phyloP scores from a whole-genome alignment of 2,888 invertebrate species.

The Drosophila fulvimacula region DNA sequence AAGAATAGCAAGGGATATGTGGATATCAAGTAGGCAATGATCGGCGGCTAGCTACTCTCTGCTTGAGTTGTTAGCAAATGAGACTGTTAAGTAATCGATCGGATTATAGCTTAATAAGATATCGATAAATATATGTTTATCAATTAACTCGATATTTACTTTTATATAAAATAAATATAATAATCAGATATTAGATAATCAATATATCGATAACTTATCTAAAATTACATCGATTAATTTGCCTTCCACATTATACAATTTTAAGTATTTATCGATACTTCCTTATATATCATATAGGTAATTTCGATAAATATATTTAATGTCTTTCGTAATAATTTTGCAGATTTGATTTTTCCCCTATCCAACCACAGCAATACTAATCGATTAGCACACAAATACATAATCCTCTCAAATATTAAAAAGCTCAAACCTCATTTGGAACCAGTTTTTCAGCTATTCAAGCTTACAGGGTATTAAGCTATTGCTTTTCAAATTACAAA shows the following conservation, averaged over 20 bases:
- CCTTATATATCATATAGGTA: neutral
- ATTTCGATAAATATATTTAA: neutral
- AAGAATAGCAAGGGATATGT: neutral
- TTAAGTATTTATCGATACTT: neutral
- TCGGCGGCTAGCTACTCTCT: neutral
- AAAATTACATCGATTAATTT: no score
- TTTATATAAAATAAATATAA: no score
- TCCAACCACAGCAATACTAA: neutral
- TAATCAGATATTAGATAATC: no score
- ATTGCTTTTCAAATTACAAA: neutral
- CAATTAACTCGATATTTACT: neutral
- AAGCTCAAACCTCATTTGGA: neutral
- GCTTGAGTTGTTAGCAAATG: neutral
- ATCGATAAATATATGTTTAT: neutral
- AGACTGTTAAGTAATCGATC: neutral
- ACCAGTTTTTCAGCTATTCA: no score
- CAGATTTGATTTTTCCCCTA: neutral
- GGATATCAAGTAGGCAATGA: neutral
- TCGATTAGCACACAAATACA: neutral
- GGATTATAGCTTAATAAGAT: neutral
- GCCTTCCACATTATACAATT: neutral
- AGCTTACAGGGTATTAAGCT: neutral
- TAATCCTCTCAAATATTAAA: neutral
- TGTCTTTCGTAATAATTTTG: neutral
- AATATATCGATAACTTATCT: neutral